Evolutionary conservation across 2,797 vertebrate species (phyloP), one percentile per base, ranked within the genome.

Genomic region (Setipinna tenuifilis): DNA sequence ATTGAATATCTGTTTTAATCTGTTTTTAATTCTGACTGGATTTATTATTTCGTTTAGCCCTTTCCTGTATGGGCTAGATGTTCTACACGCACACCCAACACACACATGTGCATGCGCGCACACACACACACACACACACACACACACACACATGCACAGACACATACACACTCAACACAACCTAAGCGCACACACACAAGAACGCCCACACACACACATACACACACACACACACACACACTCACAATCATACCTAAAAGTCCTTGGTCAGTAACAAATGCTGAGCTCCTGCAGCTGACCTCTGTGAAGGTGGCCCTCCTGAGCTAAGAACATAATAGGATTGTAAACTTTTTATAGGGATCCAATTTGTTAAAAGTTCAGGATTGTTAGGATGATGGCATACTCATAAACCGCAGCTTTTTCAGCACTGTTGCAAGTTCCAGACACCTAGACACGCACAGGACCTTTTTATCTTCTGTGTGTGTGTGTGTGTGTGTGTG

Each of bases 291-390:
- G 62, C 62, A 91, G 88, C 89, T 86, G 86, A 82, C 59, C 41
- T 83, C 90, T 91, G 86, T 50, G 78, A 90, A 78, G 35, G 89
- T 90, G 90, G 90, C 90, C 88, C 59, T 89, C 84, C 86, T 90
- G 31, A 71, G 91, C 90, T 21, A 16, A 61, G 83, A 90, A 80
- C 86, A 86, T 92, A 92, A 92, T 87, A n/a, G 91, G 93, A 93
- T 88, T 89, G 89, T 90, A 89, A 88, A 87, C 89, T 78, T 90
- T 90, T 87, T 88, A 87, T 71, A 82, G 87, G 68, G 68, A 87
- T 89, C 89, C 91, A 91, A 88, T 93, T 91, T 92, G 91, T 91
- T 86, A 86, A 86, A 91, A 93, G 93, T 91, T 93, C 90, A 93
- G 90, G 81, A 83, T 85, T 87, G 65, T 85, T 87, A 82, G 81